Evolutionary conservation across 2,888 invertebrate species (phyloP).

Genomic region (Hydropsyche betteni): DNA sequence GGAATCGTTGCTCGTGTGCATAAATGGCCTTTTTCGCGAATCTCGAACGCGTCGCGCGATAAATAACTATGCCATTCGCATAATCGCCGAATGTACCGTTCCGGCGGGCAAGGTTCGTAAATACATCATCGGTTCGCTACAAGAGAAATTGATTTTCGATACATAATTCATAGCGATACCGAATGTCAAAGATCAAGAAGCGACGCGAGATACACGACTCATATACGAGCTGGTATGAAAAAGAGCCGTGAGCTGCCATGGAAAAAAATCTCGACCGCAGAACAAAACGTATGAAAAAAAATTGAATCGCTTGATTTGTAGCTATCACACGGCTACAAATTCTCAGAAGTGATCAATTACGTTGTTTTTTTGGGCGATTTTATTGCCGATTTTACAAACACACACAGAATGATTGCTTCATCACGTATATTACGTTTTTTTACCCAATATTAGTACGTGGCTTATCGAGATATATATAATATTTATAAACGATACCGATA

Average conservation of each 20-base stretch:
- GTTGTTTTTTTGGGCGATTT: constrained; percentile 14
- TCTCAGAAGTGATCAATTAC: constrained; percentile 33
- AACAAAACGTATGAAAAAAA: constrained; percentile 19
- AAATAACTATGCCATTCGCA: constrained; percentile 26
- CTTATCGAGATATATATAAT: not conserved
- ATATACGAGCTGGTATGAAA: not conserved
- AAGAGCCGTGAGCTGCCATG: constrained; percentile 5
- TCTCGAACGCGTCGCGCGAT: not conserved
- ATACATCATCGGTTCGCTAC: constrained; percentile 30
- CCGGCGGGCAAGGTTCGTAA: not conserved
- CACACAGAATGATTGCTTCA: constrained; percentile 25
- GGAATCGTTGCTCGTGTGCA: too few relatives aligned
- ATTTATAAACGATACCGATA: not conserved
- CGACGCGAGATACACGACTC: constrained; percentile 19
- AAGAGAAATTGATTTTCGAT: constrained; percentile 37
- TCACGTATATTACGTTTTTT: not conserved
- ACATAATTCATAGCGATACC: constrained; percentile 28
- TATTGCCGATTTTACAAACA: constrained; percentile 27
- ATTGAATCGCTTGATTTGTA: constrained; percentile 22
- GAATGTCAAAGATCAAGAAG: constrained; percentile 28
- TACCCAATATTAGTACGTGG: too few relatives aligned
- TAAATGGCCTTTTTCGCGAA: not conserved
- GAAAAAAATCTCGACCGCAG: constrained; percentile 16
- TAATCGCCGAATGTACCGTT: constrained; percentile 25
- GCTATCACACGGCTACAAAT: constrained; percentile 29